phyloP scores from a whole-genome alignment of 92 coral and sea anemone species.

The Porites lobata region DNA sequence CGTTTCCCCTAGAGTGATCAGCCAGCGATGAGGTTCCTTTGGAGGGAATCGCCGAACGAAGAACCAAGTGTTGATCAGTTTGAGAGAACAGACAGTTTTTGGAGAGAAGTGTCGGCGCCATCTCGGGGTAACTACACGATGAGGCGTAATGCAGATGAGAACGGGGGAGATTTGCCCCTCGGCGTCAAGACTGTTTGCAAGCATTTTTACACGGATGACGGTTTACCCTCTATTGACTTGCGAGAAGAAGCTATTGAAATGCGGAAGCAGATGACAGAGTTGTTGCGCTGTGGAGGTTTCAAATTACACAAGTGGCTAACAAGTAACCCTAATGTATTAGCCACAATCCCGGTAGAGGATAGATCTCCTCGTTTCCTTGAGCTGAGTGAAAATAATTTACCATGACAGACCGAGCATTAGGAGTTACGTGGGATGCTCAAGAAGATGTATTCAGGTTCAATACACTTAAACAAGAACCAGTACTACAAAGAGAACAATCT shows the following conservation, averaged over 20 bases:
- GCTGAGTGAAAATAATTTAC: conserved; percentile 32
- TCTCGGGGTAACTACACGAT: not conserved
- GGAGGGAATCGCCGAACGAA: not conserved
- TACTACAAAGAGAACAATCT: conserved; percentile 26
- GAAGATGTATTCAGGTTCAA: conserved; percentile 22
- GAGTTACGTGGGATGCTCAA: conserved; percentile 19
- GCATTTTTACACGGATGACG: conserved; percentile 21
- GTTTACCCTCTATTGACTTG: not conserved
- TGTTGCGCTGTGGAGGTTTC: not conserved
- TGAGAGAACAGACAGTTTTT: not conserved
- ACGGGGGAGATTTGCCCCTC: conserved; percentile 28
- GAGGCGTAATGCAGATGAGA: conserved; percentile 34
- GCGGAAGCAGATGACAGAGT: not conserved
- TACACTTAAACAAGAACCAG: too few species aligned
- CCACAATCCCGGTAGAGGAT: not conserved
- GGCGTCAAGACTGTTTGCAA: conserved; percentile 38
- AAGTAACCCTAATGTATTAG: conserved; percentile 7
- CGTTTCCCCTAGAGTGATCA: conserved; percentile 29
- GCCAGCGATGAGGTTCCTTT: conserved; percentile 36
- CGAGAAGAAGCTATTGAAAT: not conserved
- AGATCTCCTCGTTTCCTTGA: conserved; percentile 54
- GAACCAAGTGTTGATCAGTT: too few species aligned
- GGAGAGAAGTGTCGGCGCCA: not conserved
- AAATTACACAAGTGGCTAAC: not conserved
- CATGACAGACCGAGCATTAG: conserved; percentile 30